phyloP scores from a whole-genome alignment of 2,797 vertebrate genomes.

The Coendou prehensilis region DNA sequence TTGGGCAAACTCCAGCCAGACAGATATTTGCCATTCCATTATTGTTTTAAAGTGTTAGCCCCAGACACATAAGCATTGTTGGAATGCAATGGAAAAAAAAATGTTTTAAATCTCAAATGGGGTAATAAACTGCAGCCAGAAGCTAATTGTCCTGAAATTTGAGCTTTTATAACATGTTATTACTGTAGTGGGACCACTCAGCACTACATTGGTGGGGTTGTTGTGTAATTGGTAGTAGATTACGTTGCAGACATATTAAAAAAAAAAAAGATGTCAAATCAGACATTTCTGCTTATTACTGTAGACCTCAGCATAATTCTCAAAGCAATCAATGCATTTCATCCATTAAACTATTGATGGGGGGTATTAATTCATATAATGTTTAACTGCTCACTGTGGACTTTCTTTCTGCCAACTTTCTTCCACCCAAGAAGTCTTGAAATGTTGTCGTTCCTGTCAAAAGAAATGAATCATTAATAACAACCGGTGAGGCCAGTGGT shows the following conservation, averaged over 20 bases:
- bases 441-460: constrained; percentile 87
- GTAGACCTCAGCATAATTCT: constrained; percentile 87
- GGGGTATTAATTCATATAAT: constrained; percentile 90
- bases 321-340: constrained; percentile 88
- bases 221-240: constrained; percentile 89
- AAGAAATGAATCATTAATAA: constrained; percentile 89
- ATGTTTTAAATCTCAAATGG: constrained; percentile 94
- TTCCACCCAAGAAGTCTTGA: constrained; percentile 90
- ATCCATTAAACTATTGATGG: constrained; percentile 87
- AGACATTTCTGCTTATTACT: constrained; percentile 88
- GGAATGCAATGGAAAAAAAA: constrained; percentile 89
- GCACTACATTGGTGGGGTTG: constrained; percentile 89
- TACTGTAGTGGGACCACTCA: constrained; percentile 93
- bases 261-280: constrained; percentile 85
- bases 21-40: constrained; percentile 89
- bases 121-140: constrained; percentile 96
- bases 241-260: constrained; percentile 85
- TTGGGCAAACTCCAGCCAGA: constrained; percentile 83
- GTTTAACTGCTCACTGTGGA: constrained; percentile 89
- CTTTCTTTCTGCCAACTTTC: constrained; percentile 88
- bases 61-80: constrained; percentile 90
- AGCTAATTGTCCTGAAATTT: constrained; percentile 98
- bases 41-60: constrained; percentile 90
- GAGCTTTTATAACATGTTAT: constrained; percentile 96
- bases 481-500: constrained; percentile 87